Percentiles rank a stretch among this genome's conserved stretches.
phyloP scores from a whole-genome alignment of 37 sponge, comb jelly and placozoan genomes.

The Chondrosia reniformis region DNA sequence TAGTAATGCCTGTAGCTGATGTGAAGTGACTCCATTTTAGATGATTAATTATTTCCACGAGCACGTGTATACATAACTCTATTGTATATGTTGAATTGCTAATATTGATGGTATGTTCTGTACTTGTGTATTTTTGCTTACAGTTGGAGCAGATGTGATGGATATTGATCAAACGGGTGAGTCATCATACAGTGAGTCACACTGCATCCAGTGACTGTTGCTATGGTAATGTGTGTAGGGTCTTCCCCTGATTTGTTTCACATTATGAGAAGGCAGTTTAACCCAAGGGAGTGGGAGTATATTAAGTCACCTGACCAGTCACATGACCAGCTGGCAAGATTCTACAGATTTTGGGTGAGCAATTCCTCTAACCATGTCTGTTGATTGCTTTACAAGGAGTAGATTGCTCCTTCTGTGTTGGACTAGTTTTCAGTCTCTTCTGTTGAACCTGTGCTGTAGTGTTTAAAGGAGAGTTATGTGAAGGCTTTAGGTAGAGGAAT shows the following conservation, averaged over 20 bases:
- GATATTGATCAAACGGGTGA: slow-evolving; percentile 56
- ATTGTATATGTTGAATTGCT: no score
- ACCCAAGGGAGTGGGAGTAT: slow-evolving; percentile 59
- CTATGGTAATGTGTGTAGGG: not conserved
- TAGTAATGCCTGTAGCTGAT: no score
- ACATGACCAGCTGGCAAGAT: slow-evolving; percentile 44
- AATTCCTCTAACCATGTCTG: no score
- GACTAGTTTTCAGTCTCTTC: no score
- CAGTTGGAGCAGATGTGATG: slow-evolving; percentile 92
- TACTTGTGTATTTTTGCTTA: not conserved
- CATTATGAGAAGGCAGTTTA: slow-evolving; percentile 83
- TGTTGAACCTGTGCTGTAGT: slow-evolving; percentile 58
- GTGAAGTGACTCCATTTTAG: no score
- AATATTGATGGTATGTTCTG: not conserved
- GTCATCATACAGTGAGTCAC: no score
- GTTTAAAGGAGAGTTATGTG: slow-evolving; percentile 92
- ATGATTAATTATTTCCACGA: no score
- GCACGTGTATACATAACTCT: no score
- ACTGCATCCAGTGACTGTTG: not conserved
- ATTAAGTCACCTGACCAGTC: slow-evolving; percentile 38
- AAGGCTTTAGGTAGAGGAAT: slow-evolving; percentile 85
- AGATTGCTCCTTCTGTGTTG: no score
- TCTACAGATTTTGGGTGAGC: slow-evolving; percentile 79
- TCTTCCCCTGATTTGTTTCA: slow-evolving; percentile 60
- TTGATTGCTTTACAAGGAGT: no score